Evolutionary conservation across 2,113 vertebrate genomes (phyloP).

Genomic region (Diadophis punctatus): DNA sequence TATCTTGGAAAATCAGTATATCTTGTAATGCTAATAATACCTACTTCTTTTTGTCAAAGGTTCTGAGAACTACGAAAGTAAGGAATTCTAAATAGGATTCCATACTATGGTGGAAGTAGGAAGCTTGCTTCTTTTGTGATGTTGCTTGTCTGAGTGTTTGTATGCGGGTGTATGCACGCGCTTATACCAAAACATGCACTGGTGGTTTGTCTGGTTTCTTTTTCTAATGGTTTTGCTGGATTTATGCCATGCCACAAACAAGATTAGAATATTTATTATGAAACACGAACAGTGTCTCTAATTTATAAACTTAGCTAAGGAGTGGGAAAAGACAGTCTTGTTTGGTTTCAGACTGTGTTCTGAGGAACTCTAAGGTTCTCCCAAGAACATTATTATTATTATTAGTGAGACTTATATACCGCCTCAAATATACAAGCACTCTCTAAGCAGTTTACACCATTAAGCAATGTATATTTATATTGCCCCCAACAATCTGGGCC

Average conservation of each 20-base stretch:
- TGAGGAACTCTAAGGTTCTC: neutral
- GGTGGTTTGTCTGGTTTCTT: conserved; percentile 11
- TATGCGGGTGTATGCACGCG: neutral
- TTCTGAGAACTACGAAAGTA: neutral
- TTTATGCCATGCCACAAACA: conserved; percentile 45
- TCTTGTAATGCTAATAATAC: neutral
- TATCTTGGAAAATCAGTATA: neutral
- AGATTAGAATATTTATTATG: conserved; percentile 49
- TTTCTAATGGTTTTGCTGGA: conserved; percentile 40
- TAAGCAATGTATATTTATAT: too few species aligned
- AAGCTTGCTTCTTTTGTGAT: neutral
- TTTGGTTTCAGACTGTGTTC: neutral
- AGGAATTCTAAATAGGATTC: neutral
- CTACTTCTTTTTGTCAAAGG: neutral
- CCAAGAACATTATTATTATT: too few species aligned
- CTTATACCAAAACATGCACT: neutral
- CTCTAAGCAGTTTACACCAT: too few species aligned
- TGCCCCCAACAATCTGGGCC: too few species aligned
- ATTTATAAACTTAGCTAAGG: conserved; percentile 28
- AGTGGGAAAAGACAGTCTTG: neutral
- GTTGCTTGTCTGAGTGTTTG: neutral
- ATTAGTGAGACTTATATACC: too few species aligned
- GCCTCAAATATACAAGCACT: too few species aligned
- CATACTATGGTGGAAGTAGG: neutral
- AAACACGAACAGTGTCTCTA: conserved; percentile 28